These are phyloP conservation scores for Spodoptera frugiperda DNA, from an alignment of 1,140 invertebrate species.

Conservation along the genomic window DNA sequence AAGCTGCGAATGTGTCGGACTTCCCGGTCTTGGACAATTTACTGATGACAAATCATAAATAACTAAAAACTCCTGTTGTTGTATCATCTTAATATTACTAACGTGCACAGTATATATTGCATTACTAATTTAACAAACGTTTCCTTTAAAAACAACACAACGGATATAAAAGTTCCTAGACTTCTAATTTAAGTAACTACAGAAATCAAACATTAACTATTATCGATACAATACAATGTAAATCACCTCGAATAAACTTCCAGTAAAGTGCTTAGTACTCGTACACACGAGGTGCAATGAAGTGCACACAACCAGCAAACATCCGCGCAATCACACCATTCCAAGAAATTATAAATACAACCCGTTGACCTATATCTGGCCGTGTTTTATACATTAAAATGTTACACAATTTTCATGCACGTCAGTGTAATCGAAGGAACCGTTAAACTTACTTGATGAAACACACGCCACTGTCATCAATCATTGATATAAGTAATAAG, in stretches of 20 bases:
- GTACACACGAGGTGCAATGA: constrained; percentile 56
- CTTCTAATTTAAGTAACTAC: constrained; percentile 8
- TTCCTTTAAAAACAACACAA: background rate
- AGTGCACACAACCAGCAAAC: constrained; percentile 66
- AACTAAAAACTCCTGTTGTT: background rate
- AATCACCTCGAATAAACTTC: constrained; percentile 49
- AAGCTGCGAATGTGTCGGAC: background rate
- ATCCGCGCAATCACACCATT: constrained; percentile 73
- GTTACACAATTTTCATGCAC: constrained; percentile 70
- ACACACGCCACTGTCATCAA: constrained; percentile 57
- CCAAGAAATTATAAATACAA: constrained; percentile 77
- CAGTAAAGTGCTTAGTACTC: constrained; percentile 51
- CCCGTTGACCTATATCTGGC: constrained; percentile 69
- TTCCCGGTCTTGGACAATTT: constrained; percentile 1
- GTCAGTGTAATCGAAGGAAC: constrained; percentile 56
- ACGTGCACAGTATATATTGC: too few species aligned
- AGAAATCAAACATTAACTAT: constrained; percentile 31
- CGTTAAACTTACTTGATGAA: constrained; percentile 56
- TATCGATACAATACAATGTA: constrained; percentile 43
- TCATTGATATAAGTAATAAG: constrained; percentile 59
- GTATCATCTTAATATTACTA: too few species aligned
- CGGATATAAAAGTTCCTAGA: constrained; percentile 19
- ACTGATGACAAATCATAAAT: constrained; percentile 2
- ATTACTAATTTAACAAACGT: background rate
- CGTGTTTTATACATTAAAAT: constrained; percentile 67